Base-by-base conservation (phyloP, 2,113 vertebrate species). In the Gavia stellata region DNA sequence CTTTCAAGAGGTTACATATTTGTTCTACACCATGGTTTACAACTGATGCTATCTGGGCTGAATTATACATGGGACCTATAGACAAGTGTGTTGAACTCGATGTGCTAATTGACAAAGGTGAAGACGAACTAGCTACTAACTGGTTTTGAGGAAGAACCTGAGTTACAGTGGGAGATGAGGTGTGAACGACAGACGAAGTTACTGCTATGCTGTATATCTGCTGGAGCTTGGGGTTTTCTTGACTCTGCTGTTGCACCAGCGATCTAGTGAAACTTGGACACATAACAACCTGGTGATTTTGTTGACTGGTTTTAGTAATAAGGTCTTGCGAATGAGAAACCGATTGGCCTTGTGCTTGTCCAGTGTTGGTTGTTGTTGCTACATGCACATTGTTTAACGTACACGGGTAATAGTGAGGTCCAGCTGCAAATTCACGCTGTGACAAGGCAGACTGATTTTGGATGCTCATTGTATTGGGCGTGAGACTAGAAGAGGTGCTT, bases 131-230 rank as follows among this genome's bases (percentile, higher is more conserved):
- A 81, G 98, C 98, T 92, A 98, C 93, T 62, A 99, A 98, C 50
- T 99, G 99, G 97, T 98, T 99, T 97, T 98, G 98, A 71, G 98
- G 98, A 95, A 99, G 97, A 92, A 98, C 97, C 97, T 98, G 98
- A 95, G 99, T 98, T 90, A 98, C 97, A 36, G 97, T 97, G 85
- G 99, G 98, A 88, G 98, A 97, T 50, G 98, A 98, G 47, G 98
- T 96, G 58, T 98, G 98, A 66, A 98, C 98, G 13, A 98, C 88
- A 55, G 98, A 97, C 0, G 99, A 97, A 2, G 98, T 97, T 61
- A 98, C 98, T 77, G 98, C 98, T 77, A 98, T 96, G 86, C 97
- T 98, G 94, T 99, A 99, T 75, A 98, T 97, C 66, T 99, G 98
- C 71, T 98, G 98, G 92, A 98, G 96, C 86, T 98, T 98, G 65